A percentile compares a stretch with the other conserved stretches of the same genome.
Conservation (phyloP, 2,888 invertebrate genomes). For the Pomacea canaliculata region DNA sequence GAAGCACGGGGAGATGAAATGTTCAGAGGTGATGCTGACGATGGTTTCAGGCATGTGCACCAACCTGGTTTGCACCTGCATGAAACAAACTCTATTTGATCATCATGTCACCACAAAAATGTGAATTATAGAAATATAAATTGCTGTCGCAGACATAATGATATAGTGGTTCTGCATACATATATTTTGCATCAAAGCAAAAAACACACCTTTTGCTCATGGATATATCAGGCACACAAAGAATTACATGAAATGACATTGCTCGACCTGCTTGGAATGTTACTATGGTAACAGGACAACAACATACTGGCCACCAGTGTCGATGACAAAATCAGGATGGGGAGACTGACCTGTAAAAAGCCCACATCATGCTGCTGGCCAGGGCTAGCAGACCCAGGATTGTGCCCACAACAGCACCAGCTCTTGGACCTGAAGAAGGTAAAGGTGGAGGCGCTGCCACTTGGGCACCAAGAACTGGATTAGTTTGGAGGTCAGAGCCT, state of each 20-base stretch:
- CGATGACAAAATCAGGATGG: too few relatives aligned
- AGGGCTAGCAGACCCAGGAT: constrained; percentile 55
- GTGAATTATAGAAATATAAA: neutral
- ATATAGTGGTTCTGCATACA: too few relatives aligned
- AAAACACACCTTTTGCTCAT: too few relatives aligned
- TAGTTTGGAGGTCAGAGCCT: constrained; percentile 21
- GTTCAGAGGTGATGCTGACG: constrained; percentile 41
- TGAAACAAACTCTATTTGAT: neutral
- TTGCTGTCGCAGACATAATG: too few relatives aligned
- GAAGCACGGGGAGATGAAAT: constrained; percentile 55
- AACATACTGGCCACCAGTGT: too few relatives aligned
- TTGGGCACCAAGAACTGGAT: constrained; percentile 36
- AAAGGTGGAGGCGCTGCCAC: constrained; percentile 27
- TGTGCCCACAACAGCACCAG: constrained; percentile 59
- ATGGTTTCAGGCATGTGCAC: constrained; percentile 44
- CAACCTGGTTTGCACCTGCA: constrained; percentile 59
- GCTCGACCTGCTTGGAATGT: too few relatives aligned
- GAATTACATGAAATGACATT: too few relatives aligned
- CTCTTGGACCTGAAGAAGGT: constrained; percentile 48
- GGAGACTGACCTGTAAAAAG: constrained; percentile 48
- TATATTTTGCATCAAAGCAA: too few relatives aligned
- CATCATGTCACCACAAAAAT: neutral
- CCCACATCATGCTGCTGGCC: constrained; percentile 59
- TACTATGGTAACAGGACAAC: too few relatives aligned
- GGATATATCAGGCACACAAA: too few relatives aligned